phyloP scores from a whole-genome alignment of 2,113 vertebrate genomes.

The Zosterops hypoxanthus region DNA sequence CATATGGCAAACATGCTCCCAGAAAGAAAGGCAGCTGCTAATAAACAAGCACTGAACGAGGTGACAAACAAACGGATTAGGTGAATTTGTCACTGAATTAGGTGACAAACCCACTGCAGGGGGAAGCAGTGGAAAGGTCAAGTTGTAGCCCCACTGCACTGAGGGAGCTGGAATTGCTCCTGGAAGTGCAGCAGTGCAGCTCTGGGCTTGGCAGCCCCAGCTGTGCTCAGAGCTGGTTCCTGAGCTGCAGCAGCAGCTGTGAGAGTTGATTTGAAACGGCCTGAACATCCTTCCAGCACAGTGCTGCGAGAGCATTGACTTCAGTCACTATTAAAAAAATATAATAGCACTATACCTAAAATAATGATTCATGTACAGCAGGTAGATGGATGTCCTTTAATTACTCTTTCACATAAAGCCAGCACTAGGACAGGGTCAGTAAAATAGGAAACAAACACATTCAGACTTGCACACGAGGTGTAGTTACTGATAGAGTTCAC shows the following conservation, averaged over 20 bases:
- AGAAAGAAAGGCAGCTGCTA: not conserved
- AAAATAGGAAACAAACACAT: not conserved
- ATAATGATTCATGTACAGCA: not conserved
- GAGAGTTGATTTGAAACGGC: not conserved
- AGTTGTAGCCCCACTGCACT: not conserved
- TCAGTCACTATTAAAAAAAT: not conserved
- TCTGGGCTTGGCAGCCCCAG: not conserved
- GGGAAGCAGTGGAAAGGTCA: not conserved
- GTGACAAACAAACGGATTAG: not conserved
- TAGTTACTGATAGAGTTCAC: not conserved
- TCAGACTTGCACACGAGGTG: fast-evolving
- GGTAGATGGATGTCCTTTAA: not conserved
- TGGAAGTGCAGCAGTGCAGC: not conserved
- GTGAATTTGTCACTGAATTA: not conserved
- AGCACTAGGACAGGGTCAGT: not conserved
- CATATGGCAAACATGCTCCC: not conserved
- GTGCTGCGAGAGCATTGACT: not conserved
- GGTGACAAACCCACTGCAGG: not conserved
- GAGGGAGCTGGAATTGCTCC: not conserved
- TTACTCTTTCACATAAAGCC: not conserved
- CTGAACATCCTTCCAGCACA: not conserved
- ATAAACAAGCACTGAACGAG: not conserved
- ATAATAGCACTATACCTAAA: not conserved
- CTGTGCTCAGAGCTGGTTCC: not conserved
- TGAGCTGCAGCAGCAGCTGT: not conserved